Evolutionary conservation across 2,113 vertebrate genomes (phyloP).

Genomic region (Myanophis thanlyinensis): DNA sequence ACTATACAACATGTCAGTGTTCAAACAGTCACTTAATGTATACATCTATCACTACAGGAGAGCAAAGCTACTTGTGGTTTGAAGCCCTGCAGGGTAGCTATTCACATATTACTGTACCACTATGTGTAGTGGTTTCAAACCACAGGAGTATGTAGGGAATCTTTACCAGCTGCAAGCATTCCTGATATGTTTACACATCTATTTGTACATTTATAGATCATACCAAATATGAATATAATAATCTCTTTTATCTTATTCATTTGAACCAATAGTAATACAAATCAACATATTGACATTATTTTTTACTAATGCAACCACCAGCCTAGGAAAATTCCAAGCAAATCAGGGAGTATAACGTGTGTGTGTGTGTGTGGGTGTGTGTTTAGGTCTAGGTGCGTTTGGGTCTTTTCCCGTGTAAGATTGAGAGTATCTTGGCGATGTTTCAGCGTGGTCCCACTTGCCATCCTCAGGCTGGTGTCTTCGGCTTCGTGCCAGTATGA

Average conservation of each 20-base stretch:
- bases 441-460: too few relatives aligned
- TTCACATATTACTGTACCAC: neutral
- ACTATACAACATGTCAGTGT: neutral
- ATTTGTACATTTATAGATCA: neutral
- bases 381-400: too few relatives aligned
- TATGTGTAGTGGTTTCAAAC: neutral
- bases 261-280: neutral
- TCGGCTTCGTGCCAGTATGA: too few relatives aligned
- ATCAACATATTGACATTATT: neutral
- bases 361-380: too few relatives aligned
- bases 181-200: neutral
- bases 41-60: neutral
- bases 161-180: neutral
- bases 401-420: too few relatives aligned
- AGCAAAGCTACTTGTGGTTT: neutral
- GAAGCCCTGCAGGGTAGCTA: neutral
- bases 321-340: neutral
- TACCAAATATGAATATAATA: neutral
- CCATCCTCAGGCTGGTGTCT: too few relatives aligned
- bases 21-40: neutral
- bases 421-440: too few relatives aligned
- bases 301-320: neutral
- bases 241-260: neutral
- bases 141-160: neutral
- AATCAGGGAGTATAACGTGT: neutral